A percentile compares a stretch with the other conserved stretches of the same genome.
phyloP scores from a whole-genome alignment of 2,797 vertebrate genomes.

The Falco naumanni region DNA sequence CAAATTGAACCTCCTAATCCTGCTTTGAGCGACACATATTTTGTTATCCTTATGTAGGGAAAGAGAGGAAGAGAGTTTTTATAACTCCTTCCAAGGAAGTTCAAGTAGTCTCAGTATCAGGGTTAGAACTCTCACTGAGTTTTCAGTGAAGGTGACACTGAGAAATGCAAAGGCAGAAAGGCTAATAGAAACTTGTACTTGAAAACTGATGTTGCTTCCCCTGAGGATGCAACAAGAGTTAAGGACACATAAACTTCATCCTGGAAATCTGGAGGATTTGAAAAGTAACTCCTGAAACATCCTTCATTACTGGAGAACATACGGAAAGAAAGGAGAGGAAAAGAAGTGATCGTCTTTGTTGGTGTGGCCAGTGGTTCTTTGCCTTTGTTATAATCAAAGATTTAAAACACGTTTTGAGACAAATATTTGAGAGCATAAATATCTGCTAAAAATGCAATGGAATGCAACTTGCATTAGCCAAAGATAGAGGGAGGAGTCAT shows the following conservation, averaged over 20 bases:
- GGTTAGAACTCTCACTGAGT: not conserved
- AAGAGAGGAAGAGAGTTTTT: not conserved
- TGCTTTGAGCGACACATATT: not conserved
- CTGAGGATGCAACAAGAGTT: not conserved
- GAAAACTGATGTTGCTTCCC: not conserved
- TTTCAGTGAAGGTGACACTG: not conserved
- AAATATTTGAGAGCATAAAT: not conserved
- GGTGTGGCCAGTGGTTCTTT: not conserved
- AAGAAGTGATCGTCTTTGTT: not conserved
- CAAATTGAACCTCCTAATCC: not conserved
- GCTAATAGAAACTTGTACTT: not conserved
- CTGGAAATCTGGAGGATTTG: not conserved
- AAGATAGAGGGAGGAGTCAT: not conserved
- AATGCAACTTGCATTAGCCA: not conserved
- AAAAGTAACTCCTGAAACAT: not conserved
- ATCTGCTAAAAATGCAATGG: not conserved
- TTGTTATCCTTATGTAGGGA: not conserved
- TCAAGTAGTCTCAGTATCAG: not conserved
- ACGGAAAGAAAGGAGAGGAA: not conserved
- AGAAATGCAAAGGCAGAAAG: not conserved
- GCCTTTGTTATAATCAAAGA: not conserved
- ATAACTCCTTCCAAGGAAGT: not conserved
- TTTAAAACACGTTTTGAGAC: not conserved
- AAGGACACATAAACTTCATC: not conserved
- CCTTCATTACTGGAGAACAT: not conserved